Evolutionary conservation across 1,140 invertebrate genomes (phyloP), one percentile per base, ranked within the genome.

Genomic region (Octopus bimaculoides): DNA sequence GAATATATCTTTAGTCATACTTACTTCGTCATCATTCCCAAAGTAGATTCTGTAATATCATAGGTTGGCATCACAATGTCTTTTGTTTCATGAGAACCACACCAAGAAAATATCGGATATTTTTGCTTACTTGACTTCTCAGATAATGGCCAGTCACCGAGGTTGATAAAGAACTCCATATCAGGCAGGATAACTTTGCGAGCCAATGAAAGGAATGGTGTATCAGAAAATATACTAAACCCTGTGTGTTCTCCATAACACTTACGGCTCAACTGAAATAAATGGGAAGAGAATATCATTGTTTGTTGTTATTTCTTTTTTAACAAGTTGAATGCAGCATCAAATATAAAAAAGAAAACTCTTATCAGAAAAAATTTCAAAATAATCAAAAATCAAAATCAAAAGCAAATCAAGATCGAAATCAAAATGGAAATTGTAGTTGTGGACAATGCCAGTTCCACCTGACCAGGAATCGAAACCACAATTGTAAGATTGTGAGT

Each of bases 41-140:
- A 88, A 3, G 95, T 94, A 9, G 97, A 94, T 91, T 98, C 95
- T 5, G 96, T 97, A 54, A 98, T 92, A 88, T 98, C 96, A 91
- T 99, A 98, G 4, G 97, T 98, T 12, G 97, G 97, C 91, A 98
- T 92, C 77, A 97, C 92, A 89, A 99, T 97, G 90, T 99, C 97
- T 84, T 92, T 90, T 5, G 94, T 94, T 82, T 94, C 92, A 77
- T 93, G 91, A 82, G 96, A 97, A 3, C 96, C 96, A 91, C 97
- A 98, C 97, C 97, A 99, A 56, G 96, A 98, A 88, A 99, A 96
- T 78, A 99, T 94, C n/a, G 97, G 96, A 83, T 90, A 52, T 17
- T 85, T 86, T 17, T 89, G 82, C 93, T 61, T 80, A 4, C 81
- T 92, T 56, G 85, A 79, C 79, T 83, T 87, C 54, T 89, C 86